These are phyloP conservation scores for Drosophila paramelanica DNA, from an alignment of 2,888 invertebrate genomes.

Conservation along the genomic window DNA sequence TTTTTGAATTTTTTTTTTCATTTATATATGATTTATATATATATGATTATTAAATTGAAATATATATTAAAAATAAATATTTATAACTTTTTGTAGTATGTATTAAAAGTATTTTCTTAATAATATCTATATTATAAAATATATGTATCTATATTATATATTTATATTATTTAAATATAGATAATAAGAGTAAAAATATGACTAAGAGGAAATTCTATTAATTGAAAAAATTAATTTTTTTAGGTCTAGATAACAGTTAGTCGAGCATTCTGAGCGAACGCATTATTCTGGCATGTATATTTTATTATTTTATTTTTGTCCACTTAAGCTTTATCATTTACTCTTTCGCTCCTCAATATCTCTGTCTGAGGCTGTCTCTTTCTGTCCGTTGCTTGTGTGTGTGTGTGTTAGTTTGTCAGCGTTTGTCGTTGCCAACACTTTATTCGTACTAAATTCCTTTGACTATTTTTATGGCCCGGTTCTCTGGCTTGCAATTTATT, in stretches of 20 bases:
- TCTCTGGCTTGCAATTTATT: constrained; percentile 49
- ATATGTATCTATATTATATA: too few species aligned
- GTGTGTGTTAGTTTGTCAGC: constrained; percentile 21
- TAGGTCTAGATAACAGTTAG: background rate
- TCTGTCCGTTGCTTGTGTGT: constrained; percentile 7
- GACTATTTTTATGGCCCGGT: constrained; percentile 46
- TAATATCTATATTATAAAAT: too few species aligned
- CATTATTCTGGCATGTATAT: constrained; percentile 2
- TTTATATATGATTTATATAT: too few species aligned
- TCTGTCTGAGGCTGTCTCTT: constrained; percentile 1
- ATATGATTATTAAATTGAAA: too few species aligned
- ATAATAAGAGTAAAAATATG: too few species aligned
- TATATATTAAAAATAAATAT: too few species aligned
- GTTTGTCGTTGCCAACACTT: constrained; percentile 2
- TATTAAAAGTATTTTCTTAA: too few species aligned
- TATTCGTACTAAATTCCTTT: constrained; percentile 29
- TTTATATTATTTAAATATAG: too few species aligned
- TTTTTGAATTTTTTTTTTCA: too few species aligned
- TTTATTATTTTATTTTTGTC: constrained; percentile 24
- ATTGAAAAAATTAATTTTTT: too few species aligned
- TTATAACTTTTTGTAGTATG: too few species aligned
- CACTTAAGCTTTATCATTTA: constrained; percentile 30
- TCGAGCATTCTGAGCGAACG: background rate
- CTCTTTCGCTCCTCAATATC: background rate
- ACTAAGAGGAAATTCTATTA: too few species aligned